These are phyloP conservation scores for Lordiphosa fenestrarum DNA, from an alignment of 2,888 invertebrate species.

Conservation along the genomic window DNA sequence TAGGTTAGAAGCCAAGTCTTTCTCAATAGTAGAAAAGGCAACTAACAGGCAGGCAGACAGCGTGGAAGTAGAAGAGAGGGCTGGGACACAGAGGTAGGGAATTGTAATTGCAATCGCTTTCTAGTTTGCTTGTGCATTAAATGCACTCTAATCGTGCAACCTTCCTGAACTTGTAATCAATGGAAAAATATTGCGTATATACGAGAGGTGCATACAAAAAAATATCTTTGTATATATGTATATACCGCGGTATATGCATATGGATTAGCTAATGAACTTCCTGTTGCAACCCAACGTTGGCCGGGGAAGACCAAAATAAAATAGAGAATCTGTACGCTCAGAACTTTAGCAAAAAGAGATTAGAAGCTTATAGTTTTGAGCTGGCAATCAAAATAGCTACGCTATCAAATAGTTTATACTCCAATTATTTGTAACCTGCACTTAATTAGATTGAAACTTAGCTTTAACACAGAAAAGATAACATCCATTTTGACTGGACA, in stretches of 20 bases:
- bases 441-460: no score
- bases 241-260: slow-evolving; percentile 19
- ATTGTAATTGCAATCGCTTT: slow-evolving; percentile 13
- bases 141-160: slow-evolving; percentile 55
- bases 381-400: no score
- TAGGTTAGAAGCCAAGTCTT: not conserved
- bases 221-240: slow-evolving; percentile 4
- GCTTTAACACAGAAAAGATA: no score
- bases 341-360: no score
- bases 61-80: not conserved
- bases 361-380: no score
- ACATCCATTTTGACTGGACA: no score
- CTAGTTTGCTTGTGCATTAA: slow-evolving; percentile 37
- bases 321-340: no score
- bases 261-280: slow-evolving; percentile 44
- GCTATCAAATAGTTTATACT: no score
- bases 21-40: not conserved
- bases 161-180: slow-evolving; percentile 58
- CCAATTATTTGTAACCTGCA: no score
- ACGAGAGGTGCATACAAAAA: slow-evolving; percentile 23
- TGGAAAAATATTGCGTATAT: slow-evolving; percentile 40
- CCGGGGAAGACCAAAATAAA: not conserved
- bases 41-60: not conserved
- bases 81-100: not conserved
- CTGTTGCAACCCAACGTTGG: slow-evolving; percentile 16